Evolutionary conservation across 1,140 invertebrate genomes (phyloP).

Genomic region (Monochamus saltuarius): DNA sequence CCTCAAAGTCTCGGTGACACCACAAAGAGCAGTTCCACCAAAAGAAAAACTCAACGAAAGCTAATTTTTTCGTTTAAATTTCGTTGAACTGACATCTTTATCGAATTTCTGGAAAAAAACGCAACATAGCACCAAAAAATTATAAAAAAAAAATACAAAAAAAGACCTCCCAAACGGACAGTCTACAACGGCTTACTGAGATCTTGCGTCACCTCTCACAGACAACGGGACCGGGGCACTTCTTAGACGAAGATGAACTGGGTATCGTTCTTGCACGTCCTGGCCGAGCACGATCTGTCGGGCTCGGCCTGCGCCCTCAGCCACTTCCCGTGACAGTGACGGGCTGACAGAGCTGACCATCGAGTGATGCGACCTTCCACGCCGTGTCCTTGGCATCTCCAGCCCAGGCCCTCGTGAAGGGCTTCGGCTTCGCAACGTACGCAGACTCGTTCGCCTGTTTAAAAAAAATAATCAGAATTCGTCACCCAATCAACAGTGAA

Average conservation of each 20-base stretch:
- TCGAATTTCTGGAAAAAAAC: background rate
- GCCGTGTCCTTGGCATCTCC: constrained; percentile 78
- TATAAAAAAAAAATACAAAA: background rate
- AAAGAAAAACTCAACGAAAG: too few species aligned
- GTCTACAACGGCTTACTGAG: background rate
- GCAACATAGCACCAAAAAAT: too few species aligned
- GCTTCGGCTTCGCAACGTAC: constrained; percentile 76
- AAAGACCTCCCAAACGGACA: background rate
- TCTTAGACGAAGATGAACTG: constrained; percentile 69
- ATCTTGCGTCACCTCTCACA: background rate
- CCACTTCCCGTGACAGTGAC: constrained; percentile 84
- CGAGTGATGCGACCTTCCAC: constrained; percentile 69
- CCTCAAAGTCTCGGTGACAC: too few species aligned
- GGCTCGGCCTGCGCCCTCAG: constrained; percentile 62
- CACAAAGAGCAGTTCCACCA: too few species aligned
- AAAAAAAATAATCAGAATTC: constrained; percentile 11
- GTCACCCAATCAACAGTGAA: background rate
- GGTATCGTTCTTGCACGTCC: constrained; percentile 58
- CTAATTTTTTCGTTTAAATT: background rate
- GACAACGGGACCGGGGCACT: background rate
- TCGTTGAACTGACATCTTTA: background rate
- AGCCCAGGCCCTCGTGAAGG: constrained; percentile 67
- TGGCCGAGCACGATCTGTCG: constrained; percentile 56
- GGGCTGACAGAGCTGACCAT: constrained; percentile 73
- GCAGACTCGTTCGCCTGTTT: constrained; percentile 69